Evolutionary conservation across 2,113 vertebrate species (phyloP).

Genomic region (Pygathrix nemaeus): DNA sequence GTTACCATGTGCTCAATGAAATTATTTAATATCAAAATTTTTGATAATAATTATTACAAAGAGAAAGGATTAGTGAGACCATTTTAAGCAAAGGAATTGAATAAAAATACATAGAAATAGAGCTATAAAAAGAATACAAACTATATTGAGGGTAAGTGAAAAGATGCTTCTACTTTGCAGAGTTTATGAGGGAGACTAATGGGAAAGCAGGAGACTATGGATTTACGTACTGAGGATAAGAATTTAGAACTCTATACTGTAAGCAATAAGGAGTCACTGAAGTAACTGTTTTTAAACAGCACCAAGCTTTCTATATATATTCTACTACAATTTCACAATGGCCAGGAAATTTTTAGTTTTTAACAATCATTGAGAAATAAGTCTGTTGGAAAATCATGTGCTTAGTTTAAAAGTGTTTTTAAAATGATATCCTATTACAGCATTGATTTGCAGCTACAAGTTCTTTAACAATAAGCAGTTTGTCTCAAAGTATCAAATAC

Average conservation of each 20-base stretch:
- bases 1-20: neutral
- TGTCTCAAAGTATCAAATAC: neutral
- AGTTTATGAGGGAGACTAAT: neutral
- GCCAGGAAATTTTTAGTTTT: neutral
- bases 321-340: constrained; percentile 20
- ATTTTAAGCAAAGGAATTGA: neutral
- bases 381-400: neutral
- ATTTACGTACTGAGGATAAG: neutral
- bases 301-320: neutral
- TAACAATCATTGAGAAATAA: neutral
- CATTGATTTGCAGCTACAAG: neutral
- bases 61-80: neutral
- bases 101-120: neutral
- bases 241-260: neutral
- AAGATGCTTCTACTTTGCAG: neutral
- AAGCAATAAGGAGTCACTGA: neutral
- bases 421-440: neutral
- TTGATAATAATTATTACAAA: neutral
- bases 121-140: neutral
- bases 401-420: neutral
- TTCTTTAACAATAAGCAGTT: constrained; percentile 7
- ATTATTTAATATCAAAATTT: constrained; percentile 18
- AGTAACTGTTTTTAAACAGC: neutral
- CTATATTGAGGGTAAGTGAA: neutral
- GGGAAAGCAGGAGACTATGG: neutral